Base-by-base conservation (phyloP, 2,888 invertebrate species). In the Biston betularia region DNA sequence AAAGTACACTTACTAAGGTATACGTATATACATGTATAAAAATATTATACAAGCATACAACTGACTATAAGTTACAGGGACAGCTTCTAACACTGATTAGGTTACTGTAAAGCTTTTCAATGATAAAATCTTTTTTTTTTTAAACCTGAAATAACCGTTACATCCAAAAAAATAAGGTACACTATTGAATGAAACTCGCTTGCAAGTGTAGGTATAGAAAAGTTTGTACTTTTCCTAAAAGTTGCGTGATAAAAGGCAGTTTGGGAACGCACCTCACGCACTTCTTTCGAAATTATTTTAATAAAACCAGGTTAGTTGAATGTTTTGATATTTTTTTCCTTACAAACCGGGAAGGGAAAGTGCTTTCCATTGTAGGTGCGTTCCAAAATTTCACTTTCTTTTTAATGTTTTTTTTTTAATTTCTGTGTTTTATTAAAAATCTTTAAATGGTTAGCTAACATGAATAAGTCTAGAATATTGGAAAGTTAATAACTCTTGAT, bases 281-380 rank as follows among this genome's bases (percentile, higher is more conserved):
- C 90, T 87, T 76, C 77, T 85, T 69, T 85, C 85, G 81, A 92
- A 92, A 93, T 92, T 88, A 92, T 92, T 92, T 91, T 92, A 91
- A 90, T 92, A 91, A 79, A 91, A 89, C 87, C 88, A 89, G 90
- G 86, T 87, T 88, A 89, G 86, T 85, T 87, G 83, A 84, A 84
- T 88, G 87, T 87, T 91, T 89, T 86, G 88, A 88, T 85, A 82
- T 84, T 82, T 53, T 45, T 80, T 81, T 81, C 78, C 79, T 70
- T 72, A 65, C 74, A 72, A 79, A 73, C 56, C 72, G 72, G 71
- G 69, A 78, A 80, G 75, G 76, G 68, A 83, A 82, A 80, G 72
- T 71, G 66, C 68, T 60, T 68, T 69, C 15, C 40, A 59, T 40
- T 33, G 33, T 14, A 45, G n/a, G 45, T 24, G 49, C 33, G 40